phyloP scores from a whole-genome alignment of 2,113 vertebrate species.

The Vombatus ursinus region DNA sequence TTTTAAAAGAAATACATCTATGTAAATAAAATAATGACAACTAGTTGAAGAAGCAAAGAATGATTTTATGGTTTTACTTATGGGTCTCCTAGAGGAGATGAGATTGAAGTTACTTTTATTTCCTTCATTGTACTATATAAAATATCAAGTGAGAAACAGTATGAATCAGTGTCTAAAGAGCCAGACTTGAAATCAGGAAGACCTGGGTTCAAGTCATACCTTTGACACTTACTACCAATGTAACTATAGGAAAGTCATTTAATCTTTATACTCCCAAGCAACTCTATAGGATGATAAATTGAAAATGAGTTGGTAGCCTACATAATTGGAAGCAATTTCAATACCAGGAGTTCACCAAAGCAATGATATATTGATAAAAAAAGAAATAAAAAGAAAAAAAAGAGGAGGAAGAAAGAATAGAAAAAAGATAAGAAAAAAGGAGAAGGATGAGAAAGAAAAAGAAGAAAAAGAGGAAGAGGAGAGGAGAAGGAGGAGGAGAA shows the following conservation, averaged over 20 bases:
- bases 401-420: no score
- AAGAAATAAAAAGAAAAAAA: no score
- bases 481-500: no score
- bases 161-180: neutral
- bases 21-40: neutral
- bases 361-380: neutral
- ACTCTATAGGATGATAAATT: neutral
- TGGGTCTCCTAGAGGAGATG: neutral
- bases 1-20: neutral
- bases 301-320: neutral
- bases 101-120: neutral
- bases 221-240: neutral
- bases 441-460: neutral
- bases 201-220: neutral
- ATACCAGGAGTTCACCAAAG: neutral
- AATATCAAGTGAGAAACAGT: neutral
- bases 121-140: neutral
- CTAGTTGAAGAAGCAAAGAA: neutral
- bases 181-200: no score
- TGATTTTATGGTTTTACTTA: neutral
- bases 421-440: no score
- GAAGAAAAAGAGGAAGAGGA: no score
- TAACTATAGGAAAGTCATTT: neutral
- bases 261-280: neutral
- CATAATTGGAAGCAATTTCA: neutral